phyloP scores from a whole-genome alignment of 2,113 vertebrate species.

The Bubo bubo region DNA sequence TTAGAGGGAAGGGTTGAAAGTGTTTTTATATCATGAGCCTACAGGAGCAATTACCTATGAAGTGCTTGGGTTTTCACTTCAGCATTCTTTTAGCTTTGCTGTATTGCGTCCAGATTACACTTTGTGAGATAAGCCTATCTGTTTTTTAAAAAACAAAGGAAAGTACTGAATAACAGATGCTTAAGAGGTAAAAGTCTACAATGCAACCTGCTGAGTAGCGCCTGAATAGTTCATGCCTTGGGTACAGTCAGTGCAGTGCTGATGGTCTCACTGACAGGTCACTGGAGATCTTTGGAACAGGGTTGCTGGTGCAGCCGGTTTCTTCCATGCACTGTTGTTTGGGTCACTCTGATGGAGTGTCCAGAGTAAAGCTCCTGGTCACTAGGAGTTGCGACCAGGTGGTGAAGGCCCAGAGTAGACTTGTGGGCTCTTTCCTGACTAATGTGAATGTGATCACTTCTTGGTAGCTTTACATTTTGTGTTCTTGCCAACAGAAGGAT shows the following conservation, averaged over 20 bases:
- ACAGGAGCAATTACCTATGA: conserved; percentile 3
- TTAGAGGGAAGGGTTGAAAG: not conserved
- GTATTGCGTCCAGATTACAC: not conserved
- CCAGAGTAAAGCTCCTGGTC: not conserved
- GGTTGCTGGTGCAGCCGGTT: not conserved
- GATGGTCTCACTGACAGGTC: not conserved
- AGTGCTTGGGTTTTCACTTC: conserved; percentile 37
- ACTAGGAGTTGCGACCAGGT: not conserved
- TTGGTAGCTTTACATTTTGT: not conserved
- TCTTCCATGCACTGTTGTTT: not conserved
- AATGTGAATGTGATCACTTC: rapidly evolving
- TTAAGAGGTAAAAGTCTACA: not conserved
- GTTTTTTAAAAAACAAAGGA: not conserved
- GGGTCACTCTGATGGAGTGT: not conserved
- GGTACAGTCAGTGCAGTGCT: not conserved
- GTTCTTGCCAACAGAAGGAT: not conserved
- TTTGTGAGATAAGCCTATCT: not conserved
- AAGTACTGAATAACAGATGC: not conserved
- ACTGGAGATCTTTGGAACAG: not conserved
- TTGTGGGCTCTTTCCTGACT: not conserved
- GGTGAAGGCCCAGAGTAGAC: not conserved
- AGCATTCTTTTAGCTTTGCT: conserved; percentile 28
- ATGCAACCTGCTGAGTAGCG: not conserved
- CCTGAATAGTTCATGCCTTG: not conserved
- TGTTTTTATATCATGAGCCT: conserved; percentile 27